Conservation (phyloP, 2,797 vertebrate genomes). For the Mormyrops boulengeri region DNA sequence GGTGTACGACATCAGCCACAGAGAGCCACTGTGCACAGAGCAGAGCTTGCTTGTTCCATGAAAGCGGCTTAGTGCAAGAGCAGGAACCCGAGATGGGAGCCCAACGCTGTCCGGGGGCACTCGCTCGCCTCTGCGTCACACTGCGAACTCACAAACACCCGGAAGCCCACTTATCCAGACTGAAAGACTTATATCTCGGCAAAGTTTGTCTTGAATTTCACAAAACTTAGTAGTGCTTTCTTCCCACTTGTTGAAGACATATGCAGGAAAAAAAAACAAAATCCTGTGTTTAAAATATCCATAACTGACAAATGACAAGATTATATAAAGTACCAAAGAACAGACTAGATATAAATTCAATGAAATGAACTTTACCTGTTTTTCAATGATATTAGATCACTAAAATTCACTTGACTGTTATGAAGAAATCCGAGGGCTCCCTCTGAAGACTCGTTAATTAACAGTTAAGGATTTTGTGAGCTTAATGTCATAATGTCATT, state of each 20-base stretch:
- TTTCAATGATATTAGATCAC: constrained; percentile 11
- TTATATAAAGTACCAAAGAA: constrained; percentile 54
- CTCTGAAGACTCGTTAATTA: background rate
- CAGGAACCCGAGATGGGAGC: constrained; percentile 49
- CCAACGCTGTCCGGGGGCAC: constrained; percentile 46
- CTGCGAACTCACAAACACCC: constrained; percentile 42
- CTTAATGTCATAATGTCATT: background rate
- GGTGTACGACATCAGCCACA: constrained; percentile 50
- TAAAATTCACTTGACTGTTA: constrained; percentile 21
- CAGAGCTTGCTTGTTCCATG: constrained; percentile 63
- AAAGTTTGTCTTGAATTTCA: constrained; percentile 61
- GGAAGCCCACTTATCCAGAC: constrained; percentile 41
- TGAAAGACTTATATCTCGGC: constrained; percentile 58
- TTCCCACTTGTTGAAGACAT: constrained; percentile 86
- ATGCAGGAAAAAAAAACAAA: constrained; percentile 60
- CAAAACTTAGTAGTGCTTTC: constrained; percentile 83
- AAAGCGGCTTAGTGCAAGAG: constrained; percentile 62
- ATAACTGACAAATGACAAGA: constrained; percentile 31
- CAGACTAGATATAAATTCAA: constrained; percentile 49
- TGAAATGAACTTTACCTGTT: constrained; percentile 39
- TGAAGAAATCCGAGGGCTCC: background rate
- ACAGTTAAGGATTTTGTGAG: background rate
- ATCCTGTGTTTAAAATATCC: constrained; percentile 18
- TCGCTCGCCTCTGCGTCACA: constrained; percentile 44
- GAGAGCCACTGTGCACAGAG: constrained; percentile 42